Base-by-base conservation (phyloP, 2,113 vertebrate genomes). In the Himantopus leucocephalus region DNA sequence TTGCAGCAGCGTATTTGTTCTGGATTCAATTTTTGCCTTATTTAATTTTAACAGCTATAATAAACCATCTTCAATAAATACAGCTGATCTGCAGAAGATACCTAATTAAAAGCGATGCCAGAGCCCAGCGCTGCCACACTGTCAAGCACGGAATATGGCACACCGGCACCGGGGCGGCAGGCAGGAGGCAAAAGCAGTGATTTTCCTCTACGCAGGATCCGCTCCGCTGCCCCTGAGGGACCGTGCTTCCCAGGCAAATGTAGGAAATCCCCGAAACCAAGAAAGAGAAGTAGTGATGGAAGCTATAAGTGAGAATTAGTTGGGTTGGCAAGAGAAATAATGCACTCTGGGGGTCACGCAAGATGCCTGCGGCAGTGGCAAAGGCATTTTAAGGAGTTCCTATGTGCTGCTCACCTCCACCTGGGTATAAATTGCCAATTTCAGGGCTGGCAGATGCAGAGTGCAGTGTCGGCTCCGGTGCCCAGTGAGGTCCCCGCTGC, bases 11-110 rank as follows among this genome's bases (percentile, higher is more conserved):
- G 32, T 88, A 86, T 93, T 95, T 86, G 82, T 92, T 95, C 97
- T 76, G 86, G 66, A 90, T 94, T 92, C 66, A 75, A 41, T 92
- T 95, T 94, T 95, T 85, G 84, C 81, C 91, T 92, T 95, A 91
- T 94, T 97, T 96, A 87, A 95, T 95, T 94, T 92, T 87, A 95
- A 72, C 85, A 85, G 91, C 91, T 94, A 14, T 94, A 94, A 95
- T 90, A 87, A 94, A 92, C 64, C 62, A 85, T 52, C 84, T 70
- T 85, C 63, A 64, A 85, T 92, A 87, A 94, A 91, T 91, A 60
- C 74, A 88, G 86, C 70, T 72, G 76, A 91, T 89, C 58, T 87
- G 62, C 66, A 94, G 83, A 84, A 89, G 80, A 91, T 52, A 78
- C 29, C 64, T 81, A 88, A 95, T 88, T 82, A 92, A 78, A 93